Conservation (phyloP, 2,113 vertebrate genomes). For the Pseudolaguvia tuberculata region DNA sequence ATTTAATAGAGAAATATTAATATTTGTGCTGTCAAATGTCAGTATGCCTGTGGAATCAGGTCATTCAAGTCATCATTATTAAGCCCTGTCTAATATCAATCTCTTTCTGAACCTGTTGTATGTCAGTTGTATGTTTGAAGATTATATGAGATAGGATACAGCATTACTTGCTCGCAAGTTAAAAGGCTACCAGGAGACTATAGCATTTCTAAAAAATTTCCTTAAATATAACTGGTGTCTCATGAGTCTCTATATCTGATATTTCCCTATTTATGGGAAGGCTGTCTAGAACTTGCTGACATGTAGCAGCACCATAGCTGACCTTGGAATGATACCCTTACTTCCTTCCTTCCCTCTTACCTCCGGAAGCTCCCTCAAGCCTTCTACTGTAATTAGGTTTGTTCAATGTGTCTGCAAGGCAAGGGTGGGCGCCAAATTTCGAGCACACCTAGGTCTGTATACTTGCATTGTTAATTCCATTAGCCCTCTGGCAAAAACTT, state of each 20-base stretch:
- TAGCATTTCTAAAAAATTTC: too few species aligned
- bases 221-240: neutral
- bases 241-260: too few species aligned
- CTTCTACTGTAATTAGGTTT: conserved; percentile 45
- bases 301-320: conserved; percentile 25
- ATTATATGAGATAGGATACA: neutral
- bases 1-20: neutral
- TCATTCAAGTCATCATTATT: neutral
- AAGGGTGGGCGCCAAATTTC: conserved; percentile 17
- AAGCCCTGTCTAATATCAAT: neutral
- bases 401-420: conserved; percentile 38
- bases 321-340: conserved; percentile 32
- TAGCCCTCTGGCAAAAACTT: conserved; percentile 65
- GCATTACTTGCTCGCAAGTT: neutral
- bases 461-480: conserved; percentile 74
- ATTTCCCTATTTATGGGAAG: too few species aligned
- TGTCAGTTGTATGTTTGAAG: too few species aligned
- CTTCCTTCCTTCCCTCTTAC: neutral
- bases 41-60: neutral
- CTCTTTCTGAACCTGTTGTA: neutral
- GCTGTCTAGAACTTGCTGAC: neutral
- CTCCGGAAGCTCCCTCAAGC: conserved; percentile 39
- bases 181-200: too few species aligned
- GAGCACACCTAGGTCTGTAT: conserved; percentile 62
- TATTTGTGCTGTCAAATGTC: conserved; percentile 16